These are phyloP conservation scores for Helogale parvula DNA, from an alignment of 2,113 vertebrate species.

Conservation along the genomic window DNA sequence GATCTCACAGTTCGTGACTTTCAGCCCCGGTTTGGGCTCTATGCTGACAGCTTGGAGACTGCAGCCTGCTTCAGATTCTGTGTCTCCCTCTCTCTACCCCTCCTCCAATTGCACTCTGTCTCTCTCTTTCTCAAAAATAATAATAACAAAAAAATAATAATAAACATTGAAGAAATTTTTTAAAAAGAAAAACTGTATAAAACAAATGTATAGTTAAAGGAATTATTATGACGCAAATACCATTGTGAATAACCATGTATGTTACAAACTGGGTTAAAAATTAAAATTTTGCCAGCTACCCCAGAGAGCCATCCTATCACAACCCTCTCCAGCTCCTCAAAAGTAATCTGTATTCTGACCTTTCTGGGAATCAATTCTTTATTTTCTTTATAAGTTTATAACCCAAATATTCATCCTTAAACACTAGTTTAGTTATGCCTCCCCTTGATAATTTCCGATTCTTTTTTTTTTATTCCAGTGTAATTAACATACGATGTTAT, in stretches of 20 bases:
- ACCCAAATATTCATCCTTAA: neutral
- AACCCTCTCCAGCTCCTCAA: neutral
- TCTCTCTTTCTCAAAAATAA: neutral
- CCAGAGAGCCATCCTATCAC: neutral
- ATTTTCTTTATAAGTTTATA: conserved; percentile 27
- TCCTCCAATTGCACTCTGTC: neutral
- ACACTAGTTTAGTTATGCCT: neutral
- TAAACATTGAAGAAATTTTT: neutral
- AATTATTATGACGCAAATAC: conserved; percentile 32
- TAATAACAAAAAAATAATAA: neutral
- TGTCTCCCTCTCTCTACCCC: neutral
- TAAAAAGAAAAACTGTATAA: neutral
- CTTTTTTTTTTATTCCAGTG: neutral
- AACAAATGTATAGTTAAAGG: neutral
- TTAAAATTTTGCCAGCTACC: neutral
- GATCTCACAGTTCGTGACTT: neutral
- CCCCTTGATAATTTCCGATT: neutral
- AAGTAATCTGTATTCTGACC: neutral
- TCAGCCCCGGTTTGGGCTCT: neutral
- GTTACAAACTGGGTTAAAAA: neutral
- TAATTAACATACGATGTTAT: neutral
- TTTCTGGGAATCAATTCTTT: neutral
- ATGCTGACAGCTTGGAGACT: no score
- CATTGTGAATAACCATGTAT: neutral
- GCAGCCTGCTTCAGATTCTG: neutral